Evolutionary conservation across 2,888 invertebrate species (phyloP).

Genomic region (Phaonia tiefii): DNA sequence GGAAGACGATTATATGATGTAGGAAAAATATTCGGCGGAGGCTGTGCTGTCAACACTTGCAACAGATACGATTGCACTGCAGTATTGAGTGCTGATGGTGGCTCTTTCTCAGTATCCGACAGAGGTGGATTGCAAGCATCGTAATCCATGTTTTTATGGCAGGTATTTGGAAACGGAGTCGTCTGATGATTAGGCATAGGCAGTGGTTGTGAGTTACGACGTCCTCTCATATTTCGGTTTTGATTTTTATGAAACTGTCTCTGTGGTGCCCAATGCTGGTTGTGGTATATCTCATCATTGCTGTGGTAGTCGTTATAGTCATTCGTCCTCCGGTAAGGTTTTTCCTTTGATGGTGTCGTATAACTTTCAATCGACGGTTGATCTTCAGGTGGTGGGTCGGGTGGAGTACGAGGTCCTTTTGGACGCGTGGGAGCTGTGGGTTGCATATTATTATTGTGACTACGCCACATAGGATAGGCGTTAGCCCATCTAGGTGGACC

Average conservation of each 20-base stretch:
- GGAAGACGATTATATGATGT: constrained; percentile 36
- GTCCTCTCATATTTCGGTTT: not conserved
- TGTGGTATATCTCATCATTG: too few relatives aligned
- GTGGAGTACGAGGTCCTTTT: constrained; percentile 5
- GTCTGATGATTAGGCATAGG: not conserved
- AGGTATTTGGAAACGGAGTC: not conserved
- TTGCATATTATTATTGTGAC: too few relatives aligned
- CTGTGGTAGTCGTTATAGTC: too few relatives aligned
- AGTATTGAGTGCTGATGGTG: constrained; percentile 11
- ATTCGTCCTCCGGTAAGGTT: too few relatives aligned
- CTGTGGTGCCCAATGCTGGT: too few relatives aligned
- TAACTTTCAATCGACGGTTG: not conserved
- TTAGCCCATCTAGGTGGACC: not conserved
- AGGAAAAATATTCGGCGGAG: constrained; percentile 47
- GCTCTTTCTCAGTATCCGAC: not conserved
- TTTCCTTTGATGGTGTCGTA: too few relatives aligned
- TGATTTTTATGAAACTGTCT: too few relatives aligned
- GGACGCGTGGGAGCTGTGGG: not conserved
- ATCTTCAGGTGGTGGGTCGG: not conserved
- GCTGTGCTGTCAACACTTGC: constrained; percentile 60
- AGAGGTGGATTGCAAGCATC: not conserved
- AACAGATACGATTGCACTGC: constrained; percentile 54
- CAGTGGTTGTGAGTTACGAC: not conserved
- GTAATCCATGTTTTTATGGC: not conserved
- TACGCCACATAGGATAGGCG: not conserved